Evolutionary conservation across 1,140 invertebrate genomes (phyloP), one percentile per base, ranked within the genome.

Genomic region (Andrena cerasifolii): DNA sequence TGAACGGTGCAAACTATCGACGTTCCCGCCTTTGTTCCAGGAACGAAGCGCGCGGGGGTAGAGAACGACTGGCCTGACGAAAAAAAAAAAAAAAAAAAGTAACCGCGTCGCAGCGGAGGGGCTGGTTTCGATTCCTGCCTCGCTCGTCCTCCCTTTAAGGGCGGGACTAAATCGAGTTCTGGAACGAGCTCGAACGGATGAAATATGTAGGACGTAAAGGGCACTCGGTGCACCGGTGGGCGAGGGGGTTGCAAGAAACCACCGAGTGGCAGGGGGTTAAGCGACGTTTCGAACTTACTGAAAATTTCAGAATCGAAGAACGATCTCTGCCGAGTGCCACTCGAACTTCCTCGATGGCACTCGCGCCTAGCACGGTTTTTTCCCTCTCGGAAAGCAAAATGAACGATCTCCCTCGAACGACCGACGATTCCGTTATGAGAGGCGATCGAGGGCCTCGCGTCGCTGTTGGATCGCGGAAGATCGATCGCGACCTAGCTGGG

Each of bases 291-390:
- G 74, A 81, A 53, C 63, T 82, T 67, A 45, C 26, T 40, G 59
- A 82, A 81, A 80, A 82, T 80, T 82, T 79, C 79, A 36, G 49
- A 76, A 82, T 68, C 72, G 80, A 66, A 36, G 58, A 76, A 62
- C 43, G 80, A 82, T 65, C 68, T 81, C 70, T 82, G 61, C 54
- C 49, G 59, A 80, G 63, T 49, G 58, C 28, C 47, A 18, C n/a
- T 18, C 24, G 53, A 78, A 76, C 56, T 63, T 43, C 21, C 1
- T 18, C 14, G 10, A 40, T 40, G 36, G 36, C 36, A 40, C 18
- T 40, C 33, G 33, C 21, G 14, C 2, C 59, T 10, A 33, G 18
- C 3, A 45, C n/a, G n/a, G n/a, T 43, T 24, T 63, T 8, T 43
- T 12, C 14, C 18, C 18, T 63, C 31, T 21, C n/a, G 36, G 36